Percentiles rank a stretch among this genome's conserved stretches.
These are phyloP conservation scores for Anguilla megastoma DNA, from an alignment of 2,797 vertebrate species.

Conservation along the genomic window DNA sequence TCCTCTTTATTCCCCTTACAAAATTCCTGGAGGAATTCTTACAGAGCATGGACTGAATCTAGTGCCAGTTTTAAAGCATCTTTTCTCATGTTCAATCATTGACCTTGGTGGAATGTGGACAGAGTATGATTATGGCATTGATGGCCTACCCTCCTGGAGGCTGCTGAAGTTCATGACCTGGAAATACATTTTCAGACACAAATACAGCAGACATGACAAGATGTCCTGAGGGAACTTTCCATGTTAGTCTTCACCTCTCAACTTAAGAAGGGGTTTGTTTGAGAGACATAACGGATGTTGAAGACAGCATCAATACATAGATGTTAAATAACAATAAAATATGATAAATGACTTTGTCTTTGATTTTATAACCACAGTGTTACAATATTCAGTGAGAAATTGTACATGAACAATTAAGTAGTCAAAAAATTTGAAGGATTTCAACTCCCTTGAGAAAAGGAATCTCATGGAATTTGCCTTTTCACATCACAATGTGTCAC, in stretches of 20 bases:
- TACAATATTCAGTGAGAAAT: neutral
- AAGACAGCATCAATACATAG: neutral
- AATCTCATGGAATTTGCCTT: too few species aligned
- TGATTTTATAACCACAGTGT: neutral
- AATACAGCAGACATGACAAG: neutral
- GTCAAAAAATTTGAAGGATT: neutral
- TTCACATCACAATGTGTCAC: too few species aligned
- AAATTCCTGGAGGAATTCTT: neutral
- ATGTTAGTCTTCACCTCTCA: neutral
- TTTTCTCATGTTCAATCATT: neutral
- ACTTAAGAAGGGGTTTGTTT: neutral
- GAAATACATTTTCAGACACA: neutral
- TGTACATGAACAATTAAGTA: neutral
- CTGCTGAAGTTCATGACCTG: neutral
- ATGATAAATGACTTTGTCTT: neutral
- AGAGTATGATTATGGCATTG: neutral
- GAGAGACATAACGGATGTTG: neutral
- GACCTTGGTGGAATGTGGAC: neutral
- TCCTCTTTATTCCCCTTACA: neutral
- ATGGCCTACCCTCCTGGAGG: neutral
- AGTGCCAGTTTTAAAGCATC: neutral
- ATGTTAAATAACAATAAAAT: neutral
- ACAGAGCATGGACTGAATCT: neutral
- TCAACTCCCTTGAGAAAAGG: too few species aligned
- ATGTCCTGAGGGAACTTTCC: neutral